These are phyloP conservation scores for Plumapathes pennacea DNA, from an alignment of 92 coral and sea anemone genomes.

Conservation along the genomic window DNA sequence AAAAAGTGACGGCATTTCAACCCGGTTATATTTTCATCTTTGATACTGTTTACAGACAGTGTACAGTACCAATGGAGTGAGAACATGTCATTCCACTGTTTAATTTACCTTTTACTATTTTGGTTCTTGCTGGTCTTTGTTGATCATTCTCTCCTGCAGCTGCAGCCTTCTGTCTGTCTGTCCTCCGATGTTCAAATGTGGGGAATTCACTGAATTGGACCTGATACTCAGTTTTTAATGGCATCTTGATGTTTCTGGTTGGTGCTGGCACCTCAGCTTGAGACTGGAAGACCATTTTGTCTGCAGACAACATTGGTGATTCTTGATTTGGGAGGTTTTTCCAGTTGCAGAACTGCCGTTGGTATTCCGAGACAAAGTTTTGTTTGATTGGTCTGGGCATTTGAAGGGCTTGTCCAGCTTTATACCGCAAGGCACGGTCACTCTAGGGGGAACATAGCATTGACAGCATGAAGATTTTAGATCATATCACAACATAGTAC, in stretches of 20 bases:
- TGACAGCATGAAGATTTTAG: no score
- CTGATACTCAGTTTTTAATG: constrained; percentile 62
- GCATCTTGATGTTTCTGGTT: constrained; percentile 19
- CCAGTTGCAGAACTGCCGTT: constrained; percentile 64
- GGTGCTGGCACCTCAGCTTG: constrained; percentile 40
- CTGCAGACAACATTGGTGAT: constrained; percentile 63
- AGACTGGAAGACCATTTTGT: constrained; percentile 33
- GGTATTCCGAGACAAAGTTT: constrained; percentile 55
- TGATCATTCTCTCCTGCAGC: no score
- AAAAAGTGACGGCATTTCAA: no score
- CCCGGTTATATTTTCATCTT: no score
- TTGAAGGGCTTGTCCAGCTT: constrained; percentile 50
- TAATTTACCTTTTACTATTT: background rate
- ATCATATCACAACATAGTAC: no score
- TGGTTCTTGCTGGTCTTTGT: background rate
- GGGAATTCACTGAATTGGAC: no score
- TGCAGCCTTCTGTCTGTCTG: no score
- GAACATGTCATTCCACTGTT: no score
- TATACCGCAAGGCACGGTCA: constrained; percentile 52
- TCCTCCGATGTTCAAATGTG: no score
- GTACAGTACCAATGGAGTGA: no score
- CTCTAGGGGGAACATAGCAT: no score
- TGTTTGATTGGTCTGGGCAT: constrained; percentile 35
- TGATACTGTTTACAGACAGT: no score
- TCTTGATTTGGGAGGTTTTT: constrained; percentile 43